Evolutionary conservation across 2,797 vertebrate genomes (phyloP).

Genomic region (Leuciscus waleckii): DNA sequence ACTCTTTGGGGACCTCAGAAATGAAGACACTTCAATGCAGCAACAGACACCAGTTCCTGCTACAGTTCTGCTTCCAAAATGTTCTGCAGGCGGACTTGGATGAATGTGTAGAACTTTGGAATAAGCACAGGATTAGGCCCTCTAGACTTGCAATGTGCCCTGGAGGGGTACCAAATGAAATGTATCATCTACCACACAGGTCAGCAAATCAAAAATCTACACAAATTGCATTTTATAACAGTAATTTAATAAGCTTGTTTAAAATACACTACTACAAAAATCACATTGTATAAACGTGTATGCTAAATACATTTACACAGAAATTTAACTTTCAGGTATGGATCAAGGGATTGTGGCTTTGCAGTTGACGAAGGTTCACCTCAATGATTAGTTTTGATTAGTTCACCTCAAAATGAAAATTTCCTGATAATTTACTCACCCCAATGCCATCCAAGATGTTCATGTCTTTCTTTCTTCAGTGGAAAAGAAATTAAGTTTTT

Average conservation of each 20-base stretch:
- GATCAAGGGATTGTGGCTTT: too few species aligned
- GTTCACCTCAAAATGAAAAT: background rate
- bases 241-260: background rate
- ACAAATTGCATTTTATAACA: background rate
- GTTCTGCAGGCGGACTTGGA: background rate
- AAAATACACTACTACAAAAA: background rate
- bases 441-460: too few species aligned
- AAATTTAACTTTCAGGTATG: conserved; percentile 6
- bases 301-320: background rate
- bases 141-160: background rate
- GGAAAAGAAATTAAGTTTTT: too few species aligned
- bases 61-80: conserved; percentile 9
- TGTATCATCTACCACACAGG: background rate
- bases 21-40: conserved; percentile 26
- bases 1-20: background rate
- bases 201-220: background rate
- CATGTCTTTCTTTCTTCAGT: too few species aligned
- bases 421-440: background rate
- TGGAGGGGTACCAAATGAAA: background rate
- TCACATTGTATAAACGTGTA: background rate
- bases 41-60: background rate
- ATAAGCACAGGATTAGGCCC: background rate
- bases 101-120: background rate
- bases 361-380: too few species aligned
- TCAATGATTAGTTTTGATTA: too few species aligned